Base-by-base conservation (phyloP, 2,797 vertebrate genomes). In the Melanotaenia nigrans region DNA sequence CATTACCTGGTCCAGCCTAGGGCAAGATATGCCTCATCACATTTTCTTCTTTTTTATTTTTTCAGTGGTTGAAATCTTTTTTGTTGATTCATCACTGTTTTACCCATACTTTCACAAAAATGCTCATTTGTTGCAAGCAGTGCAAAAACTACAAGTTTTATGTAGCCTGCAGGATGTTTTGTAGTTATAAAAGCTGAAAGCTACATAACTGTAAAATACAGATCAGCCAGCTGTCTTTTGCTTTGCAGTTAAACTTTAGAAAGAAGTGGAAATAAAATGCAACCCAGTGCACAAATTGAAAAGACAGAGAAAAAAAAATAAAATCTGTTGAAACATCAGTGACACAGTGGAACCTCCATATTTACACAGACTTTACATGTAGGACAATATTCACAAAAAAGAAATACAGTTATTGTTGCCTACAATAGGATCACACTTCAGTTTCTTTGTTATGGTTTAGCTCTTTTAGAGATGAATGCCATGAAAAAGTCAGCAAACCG, bases 401-500 rank as follows among this genome's bases (percentile, higher is more conserved):
- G 54, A 5, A 22, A 24, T 38, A 24, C 22, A 68, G 2, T 9
- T 9, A 63, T 11, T 13, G 28, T 24, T 25, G n/a, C 54, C 25
- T 24, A 54, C 35, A 57, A 60, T n/a, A 62, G 51, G 5, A 24
- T 22, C 11, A 33, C 2, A 4, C 55, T 51, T 71, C 64, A 54
- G 20, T 40, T 11, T 14, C 24, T 57, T 9, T 51, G 54, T 55
- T 30, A 22, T 4, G 47, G 36, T 38, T 68, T 61, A 65, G 51
- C 56, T 76, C n/a, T 25, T 18, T 64, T 28, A 61, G 40, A 79
- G 54, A 74, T 67, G 71, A 87, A 84, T 58, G 68, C 65, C 83
- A 88, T 25, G 71, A n/a, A 85, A 90, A 74, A 74, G 79, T 86
- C 76, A 83, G 55, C 33, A 57, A 47, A 38, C 74, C 65, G 78